Evolutionary conservation across 1,140 invertebrate genomes (phyloP).

Genomic region (Oreohelix idahoensis): DNA sequence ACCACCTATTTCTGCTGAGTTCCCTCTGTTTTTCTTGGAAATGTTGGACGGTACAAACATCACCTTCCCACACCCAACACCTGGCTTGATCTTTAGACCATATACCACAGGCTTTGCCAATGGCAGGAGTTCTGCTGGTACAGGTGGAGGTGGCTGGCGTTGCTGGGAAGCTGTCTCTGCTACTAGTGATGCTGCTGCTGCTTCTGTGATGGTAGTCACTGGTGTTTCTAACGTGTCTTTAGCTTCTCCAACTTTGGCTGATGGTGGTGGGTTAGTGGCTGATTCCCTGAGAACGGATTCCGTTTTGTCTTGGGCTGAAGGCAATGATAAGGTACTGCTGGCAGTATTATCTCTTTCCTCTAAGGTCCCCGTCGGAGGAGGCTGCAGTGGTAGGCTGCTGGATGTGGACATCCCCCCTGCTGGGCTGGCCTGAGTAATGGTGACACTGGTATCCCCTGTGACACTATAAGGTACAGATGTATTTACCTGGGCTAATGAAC

Average conservation of each 20-base stretch:
- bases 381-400: not conserved
- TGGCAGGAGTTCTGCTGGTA: not conserved
- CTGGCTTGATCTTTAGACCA: constrained; percentile 18
- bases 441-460: not conserved
- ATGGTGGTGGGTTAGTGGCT: not conserved
- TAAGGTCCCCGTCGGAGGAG: not conserved
- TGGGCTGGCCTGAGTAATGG: too few relatives aligned
- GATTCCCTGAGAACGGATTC: not conserved
- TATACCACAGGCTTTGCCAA: not conserved
- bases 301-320: not conserved
- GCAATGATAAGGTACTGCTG: not conserved
- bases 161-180: not conserved
- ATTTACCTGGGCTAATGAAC: not conserved
- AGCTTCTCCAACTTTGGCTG: not conserved
- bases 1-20: not conserved
- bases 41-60: not conserved
- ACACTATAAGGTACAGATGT: not conserved
- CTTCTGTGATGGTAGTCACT: not conserved
- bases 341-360: not conserved
- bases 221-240: not conserved
- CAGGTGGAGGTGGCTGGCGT: not conserved
- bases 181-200: not conserved
- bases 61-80: constrained; percentile 16
- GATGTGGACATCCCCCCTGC: too few relatives aligned
- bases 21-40: not conserved